phyloP scores from a whole-genome alignment of 2,888 invertebrate genomes.

The Napeogenes inachia region DNA sequence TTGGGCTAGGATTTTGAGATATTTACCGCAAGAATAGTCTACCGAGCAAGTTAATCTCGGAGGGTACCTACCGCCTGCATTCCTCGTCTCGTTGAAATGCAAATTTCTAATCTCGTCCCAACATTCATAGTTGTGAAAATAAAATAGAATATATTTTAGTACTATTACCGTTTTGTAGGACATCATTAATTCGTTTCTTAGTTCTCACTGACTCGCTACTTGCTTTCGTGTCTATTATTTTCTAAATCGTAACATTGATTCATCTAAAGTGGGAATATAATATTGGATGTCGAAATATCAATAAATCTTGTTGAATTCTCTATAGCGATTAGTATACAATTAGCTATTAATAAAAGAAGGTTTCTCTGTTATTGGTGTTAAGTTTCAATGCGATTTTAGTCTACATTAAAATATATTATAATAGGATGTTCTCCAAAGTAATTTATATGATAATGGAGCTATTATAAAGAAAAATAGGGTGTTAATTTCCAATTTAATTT shows the following conservation, averaged over 20 bases:
- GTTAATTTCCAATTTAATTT: conserved; percentile 41
- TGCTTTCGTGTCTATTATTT: too few species aligned
- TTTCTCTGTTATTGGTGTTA: too few species aligned
- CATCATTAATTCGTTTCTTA: too few species aligned
- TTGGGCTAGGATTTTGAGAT: conserved; percentile 47
- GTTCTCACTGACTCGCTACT: not conserved
- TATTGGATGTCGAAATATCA: too few species aligned
- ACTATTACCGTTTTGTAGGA: too few species aligned
- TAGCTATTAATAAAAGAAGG: too few species aligned
- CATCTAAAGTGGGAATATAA: too few species aligned
- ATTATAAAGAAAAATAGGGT: conserved; percentile 36
- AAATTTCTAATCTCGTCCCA: conserved; percentile 17
- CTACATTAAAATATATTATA: conserved; percentile 11
- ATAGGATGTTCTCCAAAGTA: conserved; percentile 17
- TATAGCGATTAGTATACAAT: too few species aligned
- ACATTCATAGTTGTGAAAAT: conserved; percentile 7
- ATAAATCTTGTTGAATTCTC: too few species aligned
- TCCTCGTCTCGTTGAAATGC: conserved; percentile 16
- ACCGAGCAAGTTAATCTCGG: conserved; percentile 20
- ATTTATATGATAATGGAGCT: conserved; percentile 28
- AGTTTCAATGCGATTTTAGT: too few species aligned
- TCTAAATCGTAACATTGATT: too few species aligned
- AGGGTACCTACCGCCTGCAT: conserved; percentile 19
- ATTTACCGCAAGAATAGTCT: conserved; percentile 51
- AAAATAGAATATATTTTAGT: conserved; percentile 1